Conservation (phyloP, 2,113 vertebrate genomes). For the Microcebus griseorufus region DNA sequence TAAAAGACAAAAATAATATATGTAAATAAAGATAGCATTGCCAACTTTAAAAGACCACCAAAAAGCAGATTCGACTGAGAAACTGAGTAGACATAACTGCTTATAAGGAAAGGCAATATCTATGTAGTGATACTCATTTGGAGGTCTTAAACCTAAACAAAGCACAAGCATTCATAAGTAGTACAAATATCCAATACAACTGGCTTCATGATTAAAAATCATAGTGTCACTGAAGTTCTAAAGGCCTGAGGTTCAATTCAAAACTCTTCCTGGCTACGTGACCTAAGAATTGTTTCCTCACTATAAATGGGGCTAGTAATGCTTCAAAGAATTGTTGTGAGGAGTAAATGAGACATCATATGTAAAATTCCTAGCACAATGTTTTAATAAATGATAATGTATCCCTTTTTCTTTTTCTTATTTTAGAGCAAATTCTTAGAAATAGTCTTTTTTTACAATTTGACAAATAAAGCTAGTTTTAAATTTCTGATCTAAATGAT, state of each 20-base stretch:
- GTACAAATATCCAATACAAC: neutral
- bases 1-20: constrained; percentile 6
- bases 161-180: neutral
- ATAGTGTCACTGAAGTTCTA: neutral
- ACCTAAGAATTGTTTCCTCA: constrained; percentile 18
- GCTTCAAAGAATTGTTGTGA: neutral
- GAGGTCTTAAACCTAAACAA: neutral
- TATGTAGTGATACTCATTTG: neutral
- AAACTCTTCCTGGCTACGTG: neutral
- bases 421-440: constrained; percentile 35
- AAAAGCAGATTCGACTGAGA: neutral
- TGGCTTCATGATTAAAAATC: neutral
- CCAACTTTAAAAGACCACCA: constrained; percentile 11
- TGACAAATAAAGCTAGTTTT: constrained; percentile 3
- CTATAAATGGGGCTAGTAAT: neutral
- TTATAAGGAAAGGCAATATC: neutral
- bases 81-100: neutral
- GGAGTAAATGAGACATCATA: neutral
- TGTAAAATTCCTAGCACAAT: neutral
- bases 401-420: constrained; percentile 23
- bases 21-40: constrained; percentile 16
- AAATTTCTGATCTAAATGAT: neutral
- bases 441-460: neutral
- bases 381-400: neutral
- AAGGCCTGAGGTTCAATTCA: neutral